Percentiles rank a stretch among this genome's conserved stretches.
These are phyloP conservation scores for Lathronympha strigana DNA, from an alignment of 2,888 invertebrate genomes.

Conservation along the genomic window DNA sequence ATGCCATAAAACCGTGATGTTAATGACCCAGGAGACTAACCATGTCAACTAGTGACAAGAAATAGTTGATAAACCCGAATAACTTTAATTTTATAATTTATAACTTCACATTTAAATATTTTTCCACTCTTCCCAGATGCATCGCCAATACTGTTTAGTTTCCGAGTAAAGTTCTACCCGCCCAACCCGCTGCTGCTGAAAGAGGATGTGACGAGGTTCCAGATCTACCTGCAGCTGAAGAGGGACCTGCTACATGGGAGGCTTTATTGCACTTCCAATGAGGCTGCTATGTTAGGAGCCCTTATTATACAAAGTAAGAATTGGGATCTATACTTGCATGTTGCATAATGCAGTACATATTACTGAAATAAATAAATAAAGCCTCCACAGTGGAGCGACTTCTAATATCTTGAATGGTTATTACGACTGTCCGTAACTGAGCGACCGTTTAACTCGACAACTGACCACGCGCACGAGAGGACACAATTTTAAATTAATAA, in stretches of 20 bases:
- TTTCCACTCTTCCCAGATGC: constrained; percentile 86
- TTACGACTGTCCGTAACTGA: no score
- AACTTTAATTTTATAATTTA: neutral
- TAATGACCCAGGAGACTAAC: no score
- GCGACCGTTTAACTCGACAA: no score
- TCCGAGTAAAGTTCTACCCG: constrained; percentile 99
- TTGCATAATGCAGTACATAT: no score
- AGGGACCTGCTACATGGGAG: constrained; percentile 97
- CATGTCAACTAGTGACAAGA: no score
- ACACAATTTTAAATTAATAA: no score
- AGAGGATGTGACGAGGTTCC: constrained; percentile 97
- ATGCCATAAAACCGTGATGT: no score
- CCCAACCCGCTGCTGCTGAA: constrained; percentile 96
- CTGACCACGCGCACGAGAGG: no score
- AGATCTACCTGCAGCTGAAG: constrained; percentile 96
- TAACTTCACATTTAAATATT: neutral
- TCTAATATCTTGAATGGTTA: no score
- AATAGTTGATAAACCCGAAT: no score
- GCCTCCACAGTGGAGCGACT: no score
- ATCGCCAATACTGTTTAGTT: constrained; percentile 96
- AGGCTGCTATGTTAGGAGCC: constrained; percentile 95
- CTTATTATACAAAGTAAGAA: constrained; percentile 97
- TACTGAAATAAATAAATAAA: no score
- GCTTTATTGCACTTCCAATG: constrained; percentile 94
- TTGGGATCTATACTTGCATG: constrained; percentile 50